Evolutionary conservation across 2,888 invertebrate genomes (phyloP).

Genomic region (Eilema griseolum): DNA sequence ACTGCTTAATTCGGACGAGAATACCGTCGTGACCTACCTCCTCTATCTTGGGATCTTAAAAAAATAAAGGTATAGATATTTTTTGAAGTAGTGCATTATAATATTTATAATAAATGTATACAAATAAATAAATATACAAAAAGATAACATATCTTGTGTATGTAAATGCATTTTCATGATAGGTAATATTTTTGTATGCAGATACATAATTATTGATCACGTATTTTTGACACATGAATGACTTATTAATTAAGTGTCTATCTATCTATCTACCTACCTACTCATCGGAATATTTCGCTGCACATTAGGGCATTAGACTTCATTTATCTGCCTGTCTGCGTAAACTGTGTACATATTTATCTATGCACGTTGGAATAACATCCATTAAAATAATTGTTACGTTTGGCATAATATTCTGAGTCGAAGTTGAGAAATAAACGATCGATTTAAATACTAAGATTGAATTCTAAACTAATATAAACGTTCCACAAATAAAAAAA

Average conservation of each 20-base stretch:
- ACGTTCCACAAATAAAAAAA: too few relatives aligned
- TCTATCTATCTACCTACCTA: not conserved
- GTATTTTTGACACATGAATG: conserved; percentile 39
- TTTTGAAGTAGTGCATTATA: too few relatives aligned
- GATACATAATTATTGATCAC: not conserved
- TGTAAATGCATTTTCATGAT: not conserved
- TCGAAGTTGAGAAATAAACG: conserved; percentile 6
- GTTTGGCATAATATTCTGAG: conserved; percentile 21
- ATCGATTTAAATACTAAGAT: not conserved
- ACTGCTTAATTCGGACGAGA: too few relatives aligned
- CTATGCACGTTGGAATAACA: conserved; percentile 43
- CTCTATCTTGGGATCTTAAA: too few relatives aligned
- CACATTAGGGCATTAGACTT: conserved; percentile 31
- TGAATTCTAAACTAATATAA: too few relatives aligned
- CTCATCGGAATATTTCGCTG: conserved; percentile 21
- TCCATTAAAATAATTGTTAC: conserved; percentile 45
- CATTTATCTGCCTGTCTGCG: conserved; percentile 46
- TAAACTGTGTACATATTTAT: conserved; percentile 36
- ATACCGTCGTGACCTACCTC: too few relatives aligned
- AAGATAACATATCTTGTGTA: not conserved
- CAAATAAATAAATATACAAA: too few relatives aligned
- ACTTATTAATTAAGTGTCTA: conserved; percentile 41
- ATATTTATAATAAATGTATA: too few relatives aligned
- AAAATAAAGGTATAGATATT: too few relatives aligned
- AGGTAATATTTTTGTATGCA: not conserved